Evolutionary conservation across 2,113 vertebrate species (phyloP).

Genomic region (Sinocyclocheilus anshuiensis): DNA sequence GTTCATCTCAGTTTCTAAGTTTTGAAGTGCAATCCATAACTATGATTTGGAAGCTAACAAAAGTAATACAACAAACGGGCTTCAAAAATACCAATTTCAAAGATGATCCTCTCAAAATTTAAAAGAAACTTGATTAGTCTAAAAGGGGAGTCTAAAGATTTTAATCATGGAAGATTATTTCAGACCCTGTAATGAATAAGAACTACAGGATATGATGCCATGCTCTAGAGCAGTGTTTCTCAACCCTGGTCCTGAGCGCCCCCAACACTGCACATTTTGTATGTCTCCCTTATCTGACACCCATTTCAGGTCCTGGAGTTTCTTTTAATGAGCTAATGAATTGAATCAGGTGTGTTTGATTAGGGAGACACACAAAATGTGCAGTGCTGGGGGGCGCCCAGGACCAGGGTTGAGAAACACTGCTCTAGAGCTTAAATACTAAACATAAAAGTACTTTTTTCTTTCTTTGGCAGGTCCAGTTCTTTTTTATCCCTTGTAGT

Average conservation of each 20-base stretch:
- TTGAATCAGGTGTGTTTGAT: too few relatives aligned
- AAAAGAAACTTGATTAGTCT: neutral
- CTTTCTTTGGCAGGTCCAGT: neutral
- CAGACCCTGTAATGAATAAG: neutral
- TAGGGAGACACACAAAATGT: too few relatives aligned
- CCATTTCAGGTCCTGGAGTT: too few relatives aligned
- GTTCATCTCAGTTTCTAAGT: neutral
- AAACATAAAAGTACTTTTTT: neutral
- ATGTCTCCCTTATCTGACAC: too few relatives aligned
- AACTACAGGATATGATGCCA: neutral
- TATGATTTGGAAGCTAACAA: neutral
- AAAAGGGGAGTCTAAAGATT: neutral
- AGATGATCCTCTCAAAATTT: neutral
- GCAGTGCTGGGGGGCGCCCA: too few relatives aligned
- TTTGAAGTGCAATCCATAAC: constrained; percentile 7
- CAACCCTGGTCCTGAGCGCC: too few relatives aligned
- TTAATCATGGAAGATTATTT: neutral
- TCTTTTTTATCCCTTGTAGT: neutral
- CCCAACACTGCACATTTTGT: too few relatives aligned
- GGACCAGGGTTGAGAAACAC: too few relatives aligned
- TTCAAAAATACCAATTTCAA: neutral
- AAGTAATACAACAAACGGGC: neutral
- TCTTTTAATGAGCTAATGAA: too few relatives aligned
- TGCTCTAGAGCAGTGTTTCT: neutral
- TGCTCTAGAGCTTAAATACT: neutral